Base-by-base conservation (phyloP, 53 echinoderm and acorn worm genomes). In the Glandiceps talaboti region DNA sequence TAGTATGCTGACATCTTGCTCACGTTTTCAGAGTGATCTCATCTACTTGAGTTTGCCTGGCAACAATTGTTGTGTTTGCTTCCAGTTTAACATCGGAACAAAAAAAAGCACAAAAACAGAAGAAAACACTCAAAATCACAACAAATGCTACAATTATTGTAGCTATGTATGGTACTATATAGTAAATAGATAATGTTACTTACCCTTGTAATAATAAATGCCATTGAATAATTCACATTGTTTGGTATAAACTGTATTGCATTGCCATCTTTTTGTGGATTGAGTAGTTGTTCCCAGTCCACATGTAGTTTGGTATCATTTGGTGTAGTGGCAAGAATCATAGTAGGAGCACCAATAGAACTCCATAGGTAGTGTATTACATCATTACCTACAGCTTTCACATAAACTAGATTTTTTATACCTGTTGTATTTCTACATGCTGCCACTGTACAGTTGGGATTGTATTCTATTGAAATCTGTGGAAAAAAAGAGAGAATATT, bases 281-380 rank as follows among this genome's bases (percentile, higher is more conserved):
- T 45, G 1, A 88, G 74, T 73, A 89, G 75, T 30, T 77, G 86
- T 27, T 76, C 45, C 99, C 99, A 99, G 79, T 94, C 76, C n/a
- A 99, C 84, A 1, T 77, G 73, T 1, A 99, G 84, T 30, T 28
- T 32, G 1, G 94, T 90, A 27, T 79, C 30, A 20, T 30, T 77
- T 0, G 80, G 78, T 0, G 99, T 99, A 74, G 86, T 85, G 0
- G 76, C 99, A 6, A 99, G 29, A 28, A 99, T 33, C 20, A 94
- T 78, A 6, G 89, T 81, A 1, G 93, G 91, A 20, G 93, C 89
- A 28, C 99, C 99, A 10, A 94, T 89, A 26, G 94, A 88, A 73
- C 91, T 89, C 99, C 99, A 99, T 14, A 99, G 74, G 74, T 81
- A 91, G 74, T 99, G 99, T 26, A 99, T 82, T 26, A 89, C 83